Base-by-base conservation (phyloP, 2,888 invertebrate species). In the Syrphus vitripennis region DNA sequence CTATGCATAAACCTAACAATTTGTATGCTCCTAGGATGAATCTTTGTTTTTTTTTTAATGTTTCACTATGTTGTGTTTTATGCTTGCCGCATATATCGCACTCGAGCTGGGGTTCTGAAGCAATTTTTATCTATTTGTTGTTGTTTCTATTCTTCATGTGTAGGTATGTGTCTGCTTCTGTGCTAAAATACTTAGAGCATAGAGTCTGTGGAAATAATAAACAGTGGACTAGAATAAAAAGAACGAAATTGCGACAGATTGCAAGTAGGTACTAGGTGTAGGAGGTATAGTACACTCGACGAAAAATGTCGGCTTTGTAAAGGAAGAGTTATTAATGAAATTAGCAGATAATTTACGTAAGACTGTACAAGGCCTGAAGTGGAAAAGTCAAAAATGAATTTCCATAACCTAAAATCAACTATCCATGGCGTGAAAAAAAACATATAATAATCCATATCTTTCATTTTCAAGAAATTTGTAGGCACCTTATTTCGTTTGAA, bases 211-310 rank as follows among this genome's bases (percentile, higher is more conserved):
- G 80, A 59, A 59, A 83, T 75, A 83, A 83, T 75, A 83, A 83
- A 83, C 79, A 83, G 75, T 79, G 75, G 37, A 83, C 79, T 80
- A 83, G 79, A 75, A 83, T 80, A 80, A 83, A 53, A 42, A 78
- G 83, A 57, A 83, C 70, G 57, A 80, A 75, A 83, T 83, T 80
- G 83, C 79, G 79, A 83, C 83, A 83, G 75, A 79, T 83, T 83
- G 83, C 79, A 65, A 83, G 82, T 67, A 34, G 74, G 26, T 19
- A 83, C 77, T 67, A 34, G 74, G 26, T 19, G 21, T 34, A 26
- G 14, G 1, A 10, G 10, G 9, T 10, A 34, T 7, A 9, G 3
- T 50, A 59, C 59, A 59, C 59, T 59, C 3, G 21, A 3, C 10
- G 21, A 59, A 59, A 59, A 50, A 19, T 31, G 31, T 31, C 1